A percentile compares a stretch with the other conserved stretches of the same genome.
These are phyloP conservation scores for Eubucco bourcierii DNA, from an alignment of 2,113 vertebrate species.

Conservation along the genomic window DNA sequence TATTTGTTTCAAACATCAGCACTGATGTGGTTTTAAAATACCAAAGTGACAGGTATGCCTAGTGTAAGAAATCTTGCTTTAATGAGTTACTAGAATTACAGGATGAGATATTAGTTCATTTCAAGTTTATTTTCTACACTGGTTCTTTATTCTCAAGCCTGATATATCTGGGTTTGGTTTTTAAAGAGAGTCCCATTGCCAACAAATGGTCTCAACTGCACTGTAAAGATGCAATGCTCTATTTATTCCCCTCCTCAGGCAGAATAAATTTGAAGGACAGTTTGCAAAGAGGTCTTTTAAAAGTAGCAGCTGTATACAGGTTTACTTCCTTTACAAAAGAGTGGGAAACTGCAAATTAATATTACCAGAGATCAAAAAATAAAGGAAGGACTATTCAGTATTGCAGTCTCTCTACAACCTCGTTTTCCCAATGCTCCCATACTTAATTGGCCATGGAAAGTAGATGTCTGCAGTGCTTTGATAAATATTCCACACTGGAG, in stretches of 20 bases:
- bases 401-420: not conserved
- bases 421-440: not conserved
- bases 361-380: not conserved
- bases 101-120: not conserved
- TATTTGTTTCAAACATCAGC: not conserved
- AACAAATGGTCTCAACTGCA: not conserved
- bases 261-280: not conserved
- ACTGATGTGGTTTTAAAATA: not conserved
- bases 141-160: not conserved
- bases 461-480: not conserved
- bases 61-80: not conserved
- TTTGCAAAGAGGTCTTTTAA: not conserved
- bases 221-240: not conserved
- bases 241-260: not conserved
- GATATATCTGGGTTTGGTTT: not conserved
- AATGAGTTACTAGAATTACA: not conserved
- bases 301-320: not conserved
- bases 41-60: not conserved
- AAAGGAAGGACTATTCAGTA: not conserved
- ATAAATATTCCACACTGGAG: not conserved
- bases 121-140: not conserved
- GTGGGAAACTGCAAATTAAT: not conserved
- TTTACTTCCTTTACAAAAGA: not conserved
- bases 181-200: not conserved
- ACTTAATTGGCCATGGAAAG: not conserved